Evolutionary conservation across 2,113 vertebrate genomes (phyloP).

Genomic region (Pogona vitticeps): DNA sequence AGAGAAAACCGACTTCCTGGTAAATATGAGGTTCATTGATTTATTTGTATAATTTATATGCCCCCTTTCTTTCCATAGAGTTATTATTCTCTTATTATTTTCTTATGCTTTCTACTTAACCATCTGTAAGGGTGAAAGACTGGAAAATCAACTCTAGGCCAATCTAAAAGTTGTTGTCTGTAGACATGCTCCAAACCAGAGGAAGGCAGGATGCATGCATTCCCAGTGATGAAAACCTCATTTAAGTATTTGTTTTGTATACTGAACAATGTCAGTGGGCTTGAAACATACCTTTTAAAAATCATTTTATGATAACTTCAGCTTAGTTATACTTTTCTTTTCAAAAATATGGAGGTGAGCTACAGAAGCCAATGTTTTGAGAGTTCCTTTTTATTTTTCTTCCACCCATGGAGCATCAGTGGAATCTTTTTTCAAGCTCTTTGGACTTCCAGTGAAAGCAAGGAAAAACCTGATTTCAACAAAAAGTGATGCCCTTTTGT

Average conservation of each 20-base stretch:
- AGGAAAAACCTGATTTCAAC: not conserved
- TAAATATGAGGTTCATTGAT: no score
- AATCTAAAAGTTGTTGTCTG: not conserved
- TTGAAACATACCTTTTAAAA: not conserved
- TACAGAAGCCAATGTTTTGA: not conserved
- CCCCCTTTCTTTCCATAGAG: no score
- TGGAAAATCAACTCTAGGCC: not conserved
- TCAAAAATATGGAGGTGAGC: not conserved
- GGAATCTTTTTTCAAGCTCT: not conserved
- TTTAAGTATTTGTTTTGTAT: not conserved
- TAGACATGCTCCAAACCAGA: not conserved
- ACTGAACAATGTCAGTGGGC: not conserved
- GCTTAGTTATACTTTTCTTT: not conserved
- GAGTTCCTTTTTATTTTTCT: not conserved
- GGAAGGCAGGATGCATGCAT: not conserved
- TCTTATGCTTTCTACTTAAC: no score
- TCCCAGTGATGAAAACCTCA: not conserved
- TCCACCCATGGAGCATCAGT: not conserved
- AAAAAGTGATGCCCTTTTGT: not conserved
- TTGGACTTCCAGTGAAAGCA: not conserved
- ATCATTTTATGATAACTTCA: not conserved
- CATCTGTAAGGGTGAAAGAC: no score
- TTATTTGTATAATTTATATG: no score
- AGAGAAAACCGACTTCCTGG: not conserved
- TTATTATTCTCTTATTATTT: no score